Percentiles rank a stretch among this genome's conserved stretches.
Conservation (phyloP, 2,888 invertebrate genomes). For the Caenorhabditis afra region DNA sequence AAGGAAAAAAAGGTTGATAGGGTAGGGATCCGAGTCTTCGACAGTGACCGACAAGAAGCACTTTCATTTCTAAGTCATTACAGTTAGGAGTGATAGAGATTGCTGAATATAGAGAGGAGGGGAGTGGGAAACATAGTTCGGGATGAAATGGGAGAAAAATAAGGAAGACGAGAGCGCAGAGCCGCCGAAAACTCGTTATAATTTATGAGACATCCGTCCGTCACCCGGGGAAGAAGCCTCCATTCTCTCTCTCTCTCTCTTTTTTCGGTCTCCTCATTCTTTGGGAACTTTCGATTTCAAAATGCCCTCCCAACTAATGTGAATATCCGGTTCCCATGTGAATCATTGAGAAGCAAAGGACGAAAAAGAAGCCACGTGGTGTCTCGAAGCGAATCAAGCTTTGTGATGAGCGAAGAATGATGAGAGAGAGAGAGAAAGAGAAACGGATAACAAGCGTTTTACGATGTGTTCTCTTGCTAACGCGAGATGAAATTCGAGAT, state of each 20-base stretch:
- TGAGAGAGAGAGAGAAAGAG: constrained; percentile 1
- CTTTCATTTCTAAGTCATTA: no score
- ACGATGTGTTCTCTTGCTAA: neutral
- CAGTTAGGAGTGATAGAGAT: no score
- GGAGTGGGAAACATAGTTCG: neutral
- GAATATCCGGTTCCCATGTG: constrained; percentile 11
- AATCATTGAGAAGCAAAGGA: neutral
- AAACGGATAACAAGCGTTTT: neutral
- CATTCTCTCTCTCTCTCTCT: constrained; percentile 13
- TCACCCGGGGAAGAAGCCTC: neutral
- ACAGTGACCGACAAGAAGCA: no score
- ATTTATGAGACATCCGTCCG: constrained; percentile 45
- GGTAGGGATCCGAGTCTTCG: no score
- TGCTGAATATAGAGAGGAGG: no score
- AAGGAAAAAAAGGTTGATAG: no score
- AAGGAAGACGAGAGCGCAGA: constrained; percentile 11
- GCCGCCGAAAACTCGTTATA: constrained; percentile 41
- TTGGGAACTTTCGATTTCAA: constrained; percentile 28
- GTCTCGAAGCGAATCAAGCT: neutral
- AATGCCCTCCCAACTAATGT: constrained; percentile 12
- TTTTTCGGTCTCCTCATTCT: neutral
- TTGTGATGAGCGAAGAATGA: no score
- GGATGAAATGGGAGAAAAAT: neutral
- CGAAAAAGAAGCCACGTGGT: constrained; percentile 23
- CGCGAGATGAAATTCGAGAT: no score